Evolutionary conservation across 2,113 vertebrate species (phyloP).

Genomic region (Aegotheles bennettii): DNA sequence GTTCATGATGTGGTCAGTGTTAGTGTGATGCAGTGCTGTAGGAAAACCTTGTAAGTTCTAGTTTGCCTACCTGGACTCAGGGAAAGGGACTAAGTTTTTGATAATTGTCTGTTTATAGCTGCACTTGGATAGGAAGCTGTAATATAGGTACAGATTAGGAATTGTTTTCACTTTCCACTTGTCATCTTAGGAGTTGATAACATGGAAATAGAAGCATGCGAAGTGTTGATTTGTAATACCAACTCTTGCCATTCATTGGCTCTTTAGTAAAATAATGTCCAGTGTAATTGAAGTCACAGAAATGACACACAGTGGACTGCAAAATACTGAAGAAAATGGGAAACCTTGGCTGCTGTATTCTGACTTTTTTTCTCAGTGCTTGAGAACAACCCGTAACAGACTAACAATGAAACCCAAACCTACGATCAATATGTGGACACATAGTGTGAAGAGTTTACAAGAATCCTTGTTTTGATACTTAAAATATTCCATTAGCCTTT

Average conservation of each 20-base stretch:
- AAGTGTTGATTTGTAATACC: not conserved
- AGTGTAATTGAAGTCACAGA: not conserved
- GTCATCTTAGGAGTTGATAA: not conserved
- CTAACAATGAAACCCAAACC: not conserved
- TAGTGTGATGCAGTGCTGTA: not conserved
- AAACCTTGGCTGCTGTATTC: not conserved
- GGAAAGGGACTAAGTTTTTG: not conserved
- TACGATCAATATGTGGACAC: not conserved
- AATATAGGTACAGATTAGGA: not conserved
- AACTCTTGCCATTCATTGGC: not conserved
- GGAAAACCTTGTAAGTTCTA: not conserved
- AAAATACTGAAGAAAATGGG: not conserved
- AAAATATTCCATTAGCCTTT: not conserved
- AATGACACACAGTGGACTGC: not conserved
- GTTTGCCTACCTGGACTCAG: not conserved
- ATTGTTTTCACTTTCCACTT: not conserved
- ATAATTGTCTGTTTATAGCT: not conserved
- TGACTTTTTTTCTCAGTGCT: not conserved
- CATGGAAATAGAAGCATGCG: not conserved
- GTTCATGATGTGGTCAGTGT: not conserved
- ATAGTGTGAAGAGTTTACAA: not conserved
- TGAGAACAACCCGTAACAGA: not conserved
- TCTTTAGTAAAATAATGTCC: not conserved
- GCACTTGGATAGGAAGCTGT: not conserved
- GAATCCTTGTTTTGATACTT: not conserved